Evolutionary conservation across 1,140 invertebrate species (phyloP).

Genomic region (Argopecten irradians): DNA sequence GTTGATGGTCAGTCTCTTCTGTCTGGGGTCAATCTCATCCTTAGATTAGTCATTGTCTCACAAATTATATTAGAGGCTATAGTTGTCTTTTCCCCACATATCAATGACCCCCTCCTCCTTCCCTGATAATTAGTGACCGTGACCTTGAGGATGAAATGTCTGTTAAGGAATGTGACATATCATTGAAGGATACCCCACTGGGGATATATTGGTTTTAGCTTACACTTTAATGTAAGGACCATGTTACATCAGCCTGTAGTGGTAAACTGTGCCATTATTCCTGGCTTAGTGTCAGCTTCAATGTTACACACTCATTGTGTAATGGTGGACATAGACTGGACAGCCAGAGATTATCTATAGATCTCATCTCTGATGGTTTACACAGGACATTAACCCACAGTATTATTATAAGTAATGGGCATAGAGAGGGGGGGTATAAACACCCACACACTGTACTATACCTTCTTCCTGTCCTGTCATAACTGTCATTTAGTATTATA

Average conservation of each 20-base stretch:
- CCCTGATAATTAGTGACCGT: not conserved
- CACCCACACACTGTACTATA: too few species aligned
- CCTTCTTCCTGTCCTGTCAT: too few species aligned
- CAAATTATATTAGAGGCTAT: too few species aligned
- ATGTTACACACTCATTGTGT: not conserved
- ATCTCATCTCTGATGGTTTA: not conserved
- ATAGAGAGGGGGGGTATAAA: too few species aligned
- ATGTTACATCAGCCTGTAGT: too few species aligned
- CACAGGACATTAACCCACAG: not conserved
- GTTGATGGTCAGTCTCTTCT: too few species aligned
- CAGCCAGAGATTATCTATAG: not conserved
- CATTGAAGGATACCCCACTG: not conserved
- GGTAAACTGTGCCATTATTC: not conserved
- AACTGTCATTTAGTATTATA: too few species aligned
- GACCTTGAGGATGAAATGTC: not conserved
- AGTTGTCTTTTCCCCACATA: not conserved
- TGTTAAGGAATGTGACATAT: not conserved
- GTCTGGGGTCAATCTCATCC: too few species aligned
- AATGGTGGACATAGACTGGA: not conserved
- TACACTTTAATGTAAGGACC: not conserved
- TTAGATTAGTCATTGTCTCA: too few species aligned
- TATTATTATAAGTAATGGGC: too few species aligned
- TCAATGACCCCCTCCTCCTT: not conserved
- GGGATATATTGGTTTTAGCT: constrained; percentile 8
- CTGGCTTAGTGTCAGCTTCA: not conserved